Evolutionary conservation across 2,797 vertebrate genomes (phyloP).

Genomic region (Crypturellus tataupa): DNA sequence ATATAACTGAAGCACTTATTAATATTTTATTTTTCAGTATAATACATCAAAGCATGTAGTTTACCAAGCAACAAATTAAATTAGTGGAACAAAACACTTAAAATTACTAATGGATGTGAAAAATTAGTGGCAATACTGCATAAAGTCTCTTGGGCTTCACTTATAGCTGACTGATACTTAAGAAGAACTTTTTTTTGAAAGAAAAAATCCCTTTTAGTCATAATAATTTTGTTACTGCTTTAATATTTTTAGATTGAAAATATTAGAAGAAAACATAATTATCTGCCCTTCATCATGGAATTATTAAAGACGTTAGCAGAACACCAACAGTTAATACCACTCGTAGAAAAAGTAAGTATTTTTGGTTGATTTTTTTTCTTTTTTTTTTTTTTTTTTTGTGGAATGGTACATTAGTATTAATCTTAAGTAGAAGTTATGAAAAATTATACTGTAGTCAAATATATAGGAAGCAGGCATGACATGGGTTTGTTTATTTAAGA

Average conservation of each 20-base stretch:
- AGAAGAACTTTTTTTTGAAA: not conserved
- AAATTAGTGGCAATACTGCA: not conserved
- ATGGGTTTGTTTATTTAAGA: not conserved
- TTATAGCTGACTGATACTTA: not conserved
- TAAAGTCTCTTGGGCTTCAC: not conserved
- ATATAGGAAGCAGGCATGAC: not conserved
- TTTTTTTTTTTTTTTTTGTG: not conserved
- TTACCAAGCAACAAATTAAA: not conserved
- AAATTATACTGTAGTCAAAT: not conserved
- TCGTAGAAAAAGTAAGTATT: slow-evolving; percentile 93
- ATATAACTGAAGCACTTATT: not conserved
- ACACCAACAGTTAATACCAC: slow-evolving; percentile 95
- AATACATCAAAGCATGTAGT: not conserved
- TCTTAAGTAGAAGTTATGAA: not conserved
- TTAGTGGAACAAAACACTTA: rapidly evolving
- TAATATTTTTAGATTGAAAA: slow-evolving; percentile 91
- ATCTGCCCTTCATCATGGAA: slow-evolving; percentile 98
- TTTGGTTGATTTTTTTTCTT: not conserved
- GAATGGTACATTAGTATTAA: rapidly evolving
- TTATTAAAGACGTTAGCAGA: slow-evolving; percentile 97
- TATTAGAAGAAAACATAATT: slow-evolving; percentile 98
- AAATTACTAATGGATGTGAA: not conserved
- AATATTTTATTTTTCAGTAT: no score
- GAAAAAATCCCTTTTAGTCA: not conserved
- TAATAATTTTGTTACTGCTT: not conserved